phyloP scores from a whole-genome alignment of 2,888 invertebrate species.

The Monopis laevigella region DNA sequence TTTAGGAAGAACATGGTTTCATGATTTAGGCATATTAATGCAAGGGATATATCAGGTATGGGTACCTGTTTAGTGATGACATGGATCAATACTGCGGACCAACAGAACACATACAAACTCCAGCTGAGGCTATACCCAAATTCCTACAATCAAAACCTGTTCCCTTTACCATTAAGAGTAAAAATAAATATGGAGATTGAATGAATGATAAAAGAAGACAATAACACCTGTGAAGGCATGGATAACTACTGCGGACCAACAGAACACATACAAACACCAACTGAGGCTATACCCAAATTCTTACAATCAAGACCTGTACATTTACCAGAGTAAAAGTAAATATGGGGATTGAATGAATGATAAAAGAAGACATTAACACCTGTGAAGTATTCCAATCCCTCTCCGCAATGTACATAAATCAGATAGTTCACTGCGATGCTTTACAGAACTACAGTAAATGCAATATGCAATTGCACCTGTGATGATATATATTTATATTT shows the following conservation, averaged over 20 bases:
- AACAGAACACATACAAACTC: slow-evolving; percentile 5
- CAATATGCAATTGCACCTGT: slow-evolving; percentile 11
- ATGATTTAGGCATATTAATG: slow-evolving; percentile 1
- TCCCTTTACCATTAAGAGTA: slow-evolving; percentile 19
- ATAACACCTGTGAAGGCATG: slow-evolving; percentile 4
- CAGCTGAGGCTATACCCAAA: slow-evolving; percentile 3
- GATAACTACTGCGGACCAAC: slow-evolving; percentile 11
- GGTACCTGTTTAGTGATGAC: slow-evolving; percentile 8
- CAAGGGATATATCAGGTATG: background rate
- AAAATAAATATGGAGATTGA: slow-evolving; percentile 17
- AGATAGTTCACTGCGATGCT: slow-evolving; percentile 17
- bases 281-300: slow-evolving; percentile 10
- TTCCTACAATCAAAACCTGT: slow-evolving; percentile 15
- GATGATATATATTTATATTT: too few species aligned
- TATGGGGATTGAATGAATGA: slow-evolving; percentile 14
- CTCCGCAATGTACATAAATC: slow-evolving; percentile 15
- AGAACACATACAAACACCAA: slow-evolving; percentile 6
- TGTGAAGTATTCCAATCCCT: slow-evolving; percentile 17
- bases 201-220: slow-evolving; percentile 11
- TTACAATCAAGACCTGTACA: slow-evolving; percentile 16
- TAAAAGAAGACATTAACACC: slow-evolving; percentile 14
- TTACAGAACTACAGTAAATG: slow-evolving; percentile 20
- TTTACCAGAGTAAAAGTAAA: slow-evolving; percentile 18
- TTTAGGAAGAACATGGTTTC: slow-evolving; percentile 4
- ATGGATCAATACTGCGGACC: slow-evolving; percentile 12